Evolutionary conservation across 1,140 invertebrate species (phyloP).

Genomic region (Pissodes strobi): DNA sequence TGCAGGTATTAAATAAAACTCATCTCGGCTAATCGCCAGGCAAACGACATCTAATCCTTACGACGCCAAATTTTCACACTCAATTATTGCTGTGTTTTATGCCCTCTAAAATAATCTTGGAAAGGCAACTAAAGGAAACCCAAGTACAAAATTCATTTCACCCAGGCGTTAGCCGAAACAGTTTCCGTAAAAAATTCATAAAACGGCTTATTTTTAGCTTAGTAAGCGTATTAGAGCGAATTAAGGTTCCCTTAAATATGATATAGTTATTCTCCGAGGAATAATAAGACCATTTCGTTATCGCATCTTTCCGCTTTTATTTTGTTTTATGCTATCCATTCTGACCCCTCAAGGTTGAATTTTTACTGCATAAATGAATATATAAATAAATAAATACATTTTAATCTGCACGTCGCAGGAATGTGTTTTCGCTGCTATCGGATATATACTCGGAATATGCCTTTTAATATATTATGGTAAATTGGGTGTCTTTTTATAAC

Average conservation of each 20-base stretch:
- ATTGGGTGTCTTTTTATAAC: constrained; percentile 8
- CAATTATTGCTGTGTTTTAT: constrained; percentile 16
- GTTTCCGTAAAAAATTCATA: constrained; percentile 34
- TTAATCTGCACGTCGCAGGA: constrained; percentile 7
- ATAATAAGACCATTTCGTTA: constrained; percentile 31
- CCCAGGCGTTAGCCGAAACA: constrained; percentile 19
- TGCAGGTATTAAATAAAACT: too few species aligned
- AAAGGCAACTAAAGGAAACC: constrained; percentile 7
- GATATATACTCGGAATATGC: background rate
- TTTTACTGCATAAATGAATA: constrained; percentile 33
- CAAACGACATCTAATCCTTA: too few species aligned
- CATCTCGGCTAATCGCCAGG: too few species aligned
- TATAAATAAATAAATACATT: constrained; percentile 30
- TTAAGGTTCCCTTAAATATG: constrained; percentile 34
- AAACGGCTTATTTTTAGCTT: constrained; percentile 32
- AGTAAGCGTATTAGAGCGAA: constrained; percentile 31
- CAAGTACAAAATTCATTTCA: constrained; percentile 19
- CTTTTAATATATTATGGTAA: constrained; percentile 11
- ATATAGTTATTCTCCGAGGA: constrained; percentile 26
- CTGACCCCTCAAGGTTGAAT: constrained; percentile 23
- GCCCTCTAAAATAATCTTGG: constrained; percentile 4
- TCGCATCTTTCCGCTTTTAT: constrained; percentile 29
- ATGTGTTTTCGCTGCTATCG: constrained; percentile 13
- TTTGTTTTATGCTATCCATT: constrained; percentile 29
- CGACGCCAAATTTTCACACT: too few species aligned